Conservation (phyloP, 2,888 invertebrate genomes). For the Lasioglossum pauxillum region DNA sequence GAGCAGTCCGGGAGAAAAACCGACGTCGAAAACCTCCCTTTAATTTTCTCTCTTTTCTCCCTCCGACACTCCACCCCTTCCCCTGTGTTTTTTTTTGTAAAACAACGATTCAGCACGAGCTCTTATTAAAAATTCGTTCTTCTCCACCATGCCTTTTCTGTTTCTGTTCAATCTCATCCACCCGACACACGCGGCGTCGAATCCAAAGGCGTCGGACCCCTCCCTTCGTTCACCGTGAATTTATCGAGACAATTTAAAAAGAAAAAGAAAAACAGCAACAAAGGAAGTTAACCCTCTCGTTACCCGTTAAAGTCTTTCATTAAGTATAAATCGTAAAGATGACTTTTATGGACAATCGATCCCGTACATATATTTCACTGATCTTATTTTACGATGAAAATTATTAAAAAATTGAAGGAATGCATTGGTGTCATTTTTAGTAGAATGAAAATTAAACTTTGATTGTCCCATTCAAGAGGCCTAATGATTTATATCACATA, state of each 20-base stretch:
- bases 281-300: neutral
- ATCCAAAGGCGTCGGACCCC: constrained; percentile 37
- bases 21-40: constrained; percentile 12
- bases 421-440: no score
- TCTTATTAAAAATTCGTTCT: constrained; percentile 75
- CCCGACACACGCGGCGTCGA: constrained; percentile 55
- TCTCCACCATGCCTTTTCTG: constrained; percentile 32
- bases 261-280: no score
- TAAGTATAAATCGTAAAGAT: no score
- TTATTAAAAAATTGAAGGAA: no score
- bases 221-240: neutral
- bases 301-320: neutral
- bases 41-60: constrained; percentile 2
- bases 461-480: no score
- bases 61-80: neutral
- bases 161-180: constrained; percentile 54
- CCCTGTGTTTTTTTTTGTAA: constrained; percentile 50
- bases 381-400: no score
- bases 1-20: constrained; percentile 39
- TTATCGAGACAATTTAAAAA: neutral
- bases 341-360: no score
- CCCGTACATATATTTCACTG: no score
- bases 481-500: no score
- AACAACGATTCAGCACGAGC: constrained; percentile 74
- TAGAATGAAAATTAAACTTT: no score